Percentiles rank a stretch among this genome's conserved stretches.
Evolutionary conservation across 2,797 vertebrate genomes (phyloP).

Genomic region (Percopsis omiscomaycus): DNA sequence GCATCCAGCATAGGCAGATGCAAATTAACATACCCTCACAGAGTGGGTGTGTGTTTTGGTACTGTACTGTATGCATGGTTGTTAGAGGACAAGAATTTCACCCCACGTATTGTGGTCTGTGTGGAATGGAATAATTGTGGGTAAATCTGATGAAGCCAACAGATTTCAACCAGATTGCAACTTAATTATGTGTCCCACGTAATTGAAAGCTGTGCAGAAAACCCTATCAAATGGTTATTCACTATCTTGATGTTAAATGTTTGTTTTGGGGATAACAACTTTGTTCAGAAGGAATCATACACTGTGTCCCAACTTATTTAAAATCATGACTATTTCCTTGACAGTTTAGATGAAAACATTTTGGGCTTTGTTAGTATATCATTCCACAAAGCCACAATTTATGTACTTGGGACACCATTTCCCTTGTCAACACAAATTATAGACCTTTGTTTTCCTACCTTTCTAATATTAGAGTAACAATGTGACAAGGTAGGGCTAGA

Average conservation of each 20-base stretch:
- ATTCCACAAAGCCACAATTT: slow-evolving; percentile 11
- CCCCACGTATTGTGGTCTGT: neutral
- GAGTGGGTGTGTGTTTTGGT: too few species aligned
- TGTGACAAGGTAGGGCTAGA: neutral
- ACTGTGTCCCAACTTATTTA: neutral
- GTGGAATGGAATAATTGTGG: neutral
- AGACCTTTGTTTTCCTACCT: slow-evolving; percentile 1
- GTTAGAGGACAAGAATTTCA: neutral
- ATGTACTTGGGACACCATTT: slow-evolving; percentile 19
- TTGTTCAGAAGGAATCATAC: neutral
- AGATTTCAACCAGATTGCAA: neutral
- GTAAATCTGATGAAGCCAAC: neutral
- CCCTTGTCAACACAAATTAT: slow-evolving; percentile 5
- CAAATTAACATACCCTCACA: slow-evolving; percentile 2
- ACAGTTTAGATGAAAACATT: neutral
- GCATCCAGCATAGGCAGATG: slow-evolving; percentile 15
- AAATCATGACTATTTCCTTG: neutral
- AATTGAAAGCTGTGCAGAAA: neutral
- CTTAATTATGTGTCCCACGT: neutral
- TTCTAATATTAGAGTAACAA: neutral
- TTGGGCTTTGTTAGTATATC: neutral
- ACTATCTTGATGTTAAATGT: neutral
- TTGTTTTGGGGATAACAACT: neutral
- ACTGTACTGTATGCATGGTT: too few species aligned
- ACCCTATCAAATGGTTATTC: neutral